These are phyloP conservation scores for Caenorhabditis sp. DNA, from an alignment of 2,888 invertebrate species.

Conservation along the genomic window DNA sequence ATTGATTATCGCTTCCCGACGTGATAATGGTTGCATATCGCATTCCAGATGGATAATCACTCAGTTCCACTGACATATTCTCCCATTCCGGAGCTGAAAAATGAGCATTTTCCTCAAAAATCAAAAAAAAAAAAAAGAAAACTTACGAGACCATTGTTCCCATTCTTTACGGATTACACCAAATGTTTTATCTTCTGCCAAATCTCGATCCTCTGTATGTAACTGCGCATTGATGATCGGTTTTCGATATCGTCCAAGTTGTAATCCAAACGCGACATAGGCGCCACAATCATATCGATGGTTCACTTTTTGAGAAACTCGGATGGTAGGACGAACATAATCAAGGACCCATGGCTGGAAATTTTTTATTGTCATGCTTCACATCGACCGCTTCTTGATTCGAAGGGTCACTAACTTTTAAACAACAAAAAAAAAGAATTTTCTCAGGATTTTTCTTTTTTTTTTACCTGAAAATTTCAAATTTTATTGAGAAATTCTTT, in stretches of 20 bases:
- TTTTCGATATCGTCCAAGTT: conserved; percentile 16
- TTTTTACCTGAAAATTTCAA: too few species aligned
- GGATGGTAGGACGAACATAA: conserved; percentile 24
- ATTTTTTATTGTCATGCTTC: too few species aligned
- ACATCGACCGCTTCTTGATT: too few species aligned
- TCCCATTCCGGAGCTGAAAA: conserved; percentile 1
- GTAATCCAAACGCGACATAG: conserved; percentile 11
- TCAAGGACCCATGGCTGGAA: conserved; percentile 17
- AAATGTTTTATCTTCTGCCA: not conserved
- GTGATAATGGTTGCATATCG: not conserved
- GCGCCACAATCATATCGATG: conserved; percentile 27
- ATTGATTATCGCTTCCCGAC: not conserved
- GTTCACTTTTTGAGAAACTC: conserved; percentile 20
- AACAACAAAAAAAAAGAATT: too few species aligned
- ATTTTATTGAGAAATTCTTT: too few species aligned
- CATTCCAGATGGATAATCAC: conserved; percentile 2
- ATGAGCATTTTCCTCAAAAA: not conserved
- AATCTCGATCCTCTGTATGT: not conserved
- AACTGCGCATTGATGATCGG: not conserved
- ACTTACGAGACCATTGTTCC: conserved; percentile 11
- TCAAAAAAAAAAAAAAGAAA: not conserved
- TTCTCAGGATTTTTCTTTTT: too few species aligned
- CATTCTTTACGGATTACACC: not conserved
- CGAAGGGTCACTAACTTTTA: too few species aligned
- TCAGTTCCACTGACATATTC: not conserved